These are phyloP conservation scores for Amphipoea lucens DNA, from an alignment of 2,888 invertebrate genomes.

Conservation along the genomic window DNA sequence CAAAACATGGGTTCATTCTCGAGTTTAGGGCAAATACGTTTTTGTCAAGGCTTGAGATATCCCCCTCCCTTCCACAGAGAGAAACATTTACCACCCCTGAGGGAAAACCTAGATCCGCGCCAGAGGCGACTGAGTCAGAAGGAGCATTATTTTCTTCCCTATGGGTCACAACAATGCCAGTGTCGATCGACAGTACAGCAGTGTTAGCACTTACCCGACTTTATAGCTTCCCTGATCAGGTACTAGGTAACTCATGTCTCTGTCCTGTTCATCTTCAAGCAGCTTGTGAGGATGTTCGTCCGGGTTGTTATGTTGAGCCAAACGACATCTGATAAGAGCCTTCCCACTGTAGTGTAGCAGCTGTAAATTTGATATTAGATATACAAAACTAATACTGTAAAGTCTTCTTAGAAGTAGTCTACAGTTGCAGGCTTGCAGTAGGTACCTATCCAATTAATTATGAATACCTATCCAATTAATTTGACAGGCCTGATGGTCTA, in stretches of 20 bases:
- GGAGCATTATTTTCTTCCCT: background rate
- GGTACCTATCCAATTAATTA: constrained; percentile 6
- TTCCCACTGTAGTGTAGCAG: constrained; percentile 83
- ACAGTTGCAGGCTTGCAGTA: background rate
- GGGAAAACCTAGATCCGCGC: background rate
- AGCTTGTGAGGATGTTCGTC: constrained; percentile 93
- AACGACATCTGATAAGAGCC: constrained; percentile 92
- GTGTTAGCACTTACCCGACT: constrained; percentile 90
- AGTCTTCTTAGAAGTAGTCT: background rate
- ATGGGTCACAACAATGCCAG: background rate
- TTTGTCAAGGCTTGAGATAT: background rate
- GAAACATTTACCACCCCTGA: background rate
- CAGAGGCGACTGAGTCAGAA: background rate
- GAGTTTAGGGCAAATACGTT: background rate
- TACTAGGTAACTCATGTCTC: constrained; percentile 93
- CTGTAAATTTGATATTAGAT: constrained; percentile 64
- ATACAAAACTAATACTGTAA: constrained; percentile 1
- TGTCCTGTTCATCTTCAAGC: constrained; percentile 92
- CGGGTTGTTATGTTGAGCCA: constrained; percentile 91
- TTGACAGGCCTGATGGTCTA: too few relatives aligned
- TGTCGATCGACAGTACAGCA: background rate
- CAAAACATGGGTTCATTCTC: background rate
- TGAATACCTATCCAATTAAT: too few relatives aligned
- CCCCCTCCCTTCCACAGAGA: background rate
- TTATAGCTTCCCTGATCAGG: constrained; percentile 90